A percentile compares a stretch with the other conserved stretches of the same genome.
Evolutionary conservation across 2,797 vertebrate genomes (phyloP).

Genomic region (Diplodus puntazzo): DNA sequence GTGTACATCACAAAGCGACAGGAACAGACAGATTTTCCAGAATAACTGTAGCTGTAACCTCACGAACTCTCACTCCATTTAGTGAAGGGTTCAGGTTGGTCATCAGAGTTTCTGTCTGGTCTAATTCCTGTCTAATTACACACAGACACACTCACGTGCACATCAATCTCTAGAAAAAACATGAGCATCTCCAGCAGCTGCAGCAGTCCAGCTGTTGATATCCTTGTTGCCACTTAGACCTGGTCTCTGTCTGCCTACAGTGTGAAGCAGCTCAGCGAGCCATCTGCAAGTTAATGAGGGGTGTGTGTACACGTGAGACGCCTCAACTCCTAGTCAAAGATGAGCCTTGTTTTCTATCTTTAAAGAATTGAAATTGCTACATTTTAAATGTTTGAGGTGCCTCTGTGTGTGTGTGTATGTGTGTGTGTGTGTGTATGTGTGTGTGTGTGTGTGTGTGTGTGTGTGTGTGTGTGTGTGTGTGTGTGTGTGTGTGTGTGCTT

Average conservation of each 20-base stretch:
- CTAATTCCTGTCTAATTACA: conserved; percentile 7
- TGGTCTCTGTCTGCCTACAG: conserved; percentile 43
- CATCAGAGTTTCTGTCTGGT: conserved; percentile 13
- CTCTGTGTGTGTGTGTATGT: conserved; percentile 2
- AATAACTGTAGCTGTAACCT: conserved; percentile 25
- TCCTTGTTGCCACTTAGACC: conserved; percentile 74
- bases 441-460: conserved; percentile 1
- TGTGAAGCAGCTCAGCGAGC: conserved; percentile 57
- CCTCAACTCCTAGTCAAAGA: conserved; percentile 17
- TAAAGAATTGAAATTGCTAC: conserved; percentile 27
- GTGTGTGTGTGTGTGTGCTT: conserved; percentile 10
- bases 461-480: conserved; percentile 9
- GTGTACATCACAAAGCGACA: conserved; percentile 29
- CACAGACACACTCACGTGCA: conserved; percentile 13
- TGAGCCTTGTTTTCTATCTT: conserved; percentile 9
- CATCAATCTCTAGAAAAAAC: conserved; percentile 36
- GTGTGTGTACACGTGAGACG: conserved; percentile 21
- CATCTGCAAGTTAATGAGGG: conserved; percentile 63
- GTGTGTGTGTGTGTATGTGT: conserved; percentile 19
- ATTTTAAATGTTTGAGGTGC: conserved; percentile 23
- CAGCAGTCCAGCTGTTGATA: conserved; percentile 71
- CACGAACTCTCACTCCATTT: conserved; percentile 6
- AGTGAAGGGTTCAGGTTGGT: conserved; percentile 18
- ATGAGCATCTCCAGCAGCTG: conserved; percentile 53
- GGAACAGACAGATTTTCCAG: conserved; percentile 21